Evolutionary conservation across 2,797 vertebrate species (phyloP).

Genomic region (Danio tinwini): DNA sequence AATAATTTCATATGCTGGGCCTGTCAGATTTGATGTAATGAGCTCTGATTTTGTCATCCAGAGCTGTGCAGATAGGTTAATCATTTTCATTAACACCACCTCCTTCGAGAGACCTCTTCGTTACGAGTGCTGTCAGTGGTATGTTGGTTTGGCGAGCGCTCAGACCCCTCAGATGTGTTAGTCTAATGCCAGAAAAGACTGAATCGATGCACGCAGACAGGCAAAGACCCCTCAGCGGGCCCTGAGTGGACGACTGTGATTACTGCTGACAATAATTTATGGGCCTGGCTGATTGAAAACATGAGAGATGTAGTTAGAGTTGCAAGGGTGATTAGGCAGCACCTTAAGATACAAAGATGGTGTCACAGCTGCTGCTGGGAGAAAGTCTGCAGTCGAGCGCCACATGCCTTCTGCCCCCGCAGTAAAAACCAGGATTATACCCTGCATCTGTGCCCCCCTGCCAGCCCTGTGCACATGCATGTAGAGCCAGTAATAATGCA

Average conservation of each 20-base stretch:
- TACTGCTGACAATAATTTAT: slow-evolving; percentile 80
- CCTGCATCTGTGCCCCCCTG: background rate
- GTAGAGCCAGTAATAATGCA: background rate
- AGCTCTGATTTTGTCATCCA: slow-evolving; percentile 49
- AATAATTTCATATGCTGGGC: slow-evolving; percentile 42
- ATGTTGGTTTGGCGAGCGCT: slow-evolving; percentile 49
- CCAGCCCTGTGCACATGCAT: background rate
- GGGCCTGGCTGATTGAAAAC: slow-evolving; percentile 78
- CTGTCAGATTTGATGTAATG: slow-evolving; percentile 56
- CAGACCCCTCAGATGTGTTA: slow-evolving; percentile 66
- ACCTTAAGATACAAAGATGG: slow-evolving; percentile 80
- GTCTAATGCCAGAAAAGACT: slow-evolving; percentile 67
- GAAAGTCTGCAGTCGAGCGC: slow-evolving; percentile 70
- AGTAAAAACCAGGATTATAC: slow-evolving; percentile 27
- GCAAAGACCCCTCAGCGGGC: slow-evolving; percentile 69
- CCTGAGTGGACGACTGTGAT: slow-evolving; percentile 76
- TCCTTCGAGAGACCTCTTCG: slow-evolving; percentile 61
- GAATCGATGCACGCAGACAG: slow-evolving; percentile 75
- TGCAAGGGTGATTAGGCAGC: slow-evolving; percentile 66
- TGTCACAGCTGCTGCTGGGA: slow-evolving; percentile 76
- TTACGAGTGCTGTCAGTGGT: slow-evolving; percentile 59
- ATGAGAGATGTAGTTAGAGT: slow-evolving; percentile 70
- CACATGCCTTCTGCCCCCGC: slow-evolving; percentile 70
- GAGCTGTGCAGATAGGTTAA: slow-evolving; percentile 60
- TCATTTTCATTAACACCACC: slow-evolving; percentile 65